Conservation (phyloP, 2,797 vertebrate genomes). For the Dromococcyx pavoninus region DNA sequence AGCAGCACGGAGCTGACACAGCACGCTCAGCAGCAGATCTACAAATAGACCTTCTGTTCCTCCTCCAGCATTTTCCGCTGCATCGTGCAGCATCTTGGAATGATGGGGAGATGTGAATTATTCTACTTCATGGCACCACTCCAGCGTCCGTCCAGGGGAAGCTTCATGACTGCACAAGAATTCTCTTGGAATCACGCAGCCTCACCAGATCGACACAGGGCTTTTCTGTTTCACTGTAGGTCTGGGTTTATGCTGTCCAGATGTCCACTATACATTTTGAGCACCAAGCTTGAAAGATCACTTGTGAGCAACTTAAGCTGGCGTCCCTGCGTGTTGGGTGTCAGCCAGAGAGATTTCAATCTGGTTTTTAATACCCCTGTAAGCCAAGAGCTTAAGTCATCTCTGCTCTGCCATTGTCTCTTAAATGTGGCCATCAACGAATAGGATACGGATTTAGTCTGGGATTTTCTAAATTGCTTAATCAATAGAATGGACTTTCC, state of each 20-base stretch:
- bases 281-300: background rate
- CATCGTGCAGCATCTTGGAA: background rate
- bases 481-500: background rate
- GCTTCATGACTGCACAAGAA: background rate
- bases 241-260: background rate
- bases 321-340: background rate
- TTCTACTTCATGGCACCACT: background rate
- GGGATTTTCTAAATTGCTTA: background rate
- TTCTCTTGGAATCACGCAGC: background rate
- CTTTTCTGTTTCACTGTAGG: background rate
- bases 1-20: background rate
- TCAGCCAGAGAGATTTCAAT: constrained; percentile 1
- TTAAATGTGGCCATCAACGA: background rate
- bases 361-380: background rate
- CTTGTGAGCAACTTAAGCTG: background rate
- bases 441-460: background rate
- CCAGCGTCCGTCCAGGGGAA: background rate
- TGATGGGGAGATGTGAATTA: background rate
- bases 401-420: background rate
- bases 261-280: background rate
- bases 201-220: background rate
- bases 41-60: background rate
- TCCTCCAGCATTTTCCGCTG: background rate
- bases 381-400: constrained; percentile 27
- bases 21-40: background rate